phyloP scores from a whole-genome alignment of 2,888 invertebrate genomes.

The Acleris sparsana region DNA sequence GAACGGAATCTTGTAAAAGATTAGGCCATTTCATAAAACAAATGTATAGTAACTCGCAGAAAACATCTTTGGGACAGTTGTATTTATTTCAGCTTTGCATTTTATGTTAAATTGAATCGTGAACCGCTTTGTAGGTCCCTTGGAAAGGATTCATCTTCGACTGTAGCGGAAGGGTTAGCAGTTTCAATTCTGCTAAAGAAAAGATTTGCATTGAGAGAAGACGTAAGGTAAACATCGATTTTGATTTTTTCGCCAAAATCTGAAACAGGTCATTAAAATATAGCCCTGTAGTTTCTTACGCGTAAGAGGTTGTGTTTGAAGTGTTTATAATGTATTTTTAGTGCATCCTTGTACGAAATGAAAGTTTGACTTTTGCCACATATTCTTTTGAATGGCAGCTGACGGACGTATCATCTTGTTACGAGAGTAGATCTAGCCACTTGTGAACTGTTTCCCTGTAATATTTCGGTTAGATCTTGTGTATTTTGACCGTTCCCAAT shows the following conservation, averaged over 20 bases:
- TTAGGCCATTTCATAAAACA: slow-evolving; percentile 85
- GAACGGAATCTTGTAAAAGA: slow-evolving; percentile 85
- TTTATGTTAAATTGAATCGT: slow-evolving; percentile 82
- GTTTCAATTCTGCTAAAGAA: slow-evolving; percentile 81
- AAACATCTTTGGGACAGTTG: slow-evolving; percentile 83
- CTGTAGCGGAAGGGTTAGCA: slow-evolving; percentile 81
- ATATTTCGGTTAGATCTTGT: slow-evolving; percentile 57
- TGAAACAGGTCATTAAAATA: slow-evolving; percentile 65
- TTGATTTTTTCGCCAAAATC: slow-evolving; percentile 74
- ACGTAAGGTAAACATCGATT: slow-evolving; percentile 85
- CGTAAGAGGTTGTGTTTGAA: slow-evolving; percentile 57
- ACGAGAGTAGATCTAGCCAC: slow-evolving; percentile 69
- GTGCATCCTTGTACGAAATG: slow-evolving; percentile 83
- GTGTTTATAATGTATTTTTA: slow-evolving; percentile 81
- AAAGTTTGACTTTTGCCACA: slow-evolving; percentile 85
- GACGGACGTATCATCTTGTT: slow-evolving; percentile 78
- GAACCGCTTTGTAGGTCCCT: slow-evolving; percentile 75
- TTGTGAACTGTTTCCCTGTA: slow-evolving; percentile 65
- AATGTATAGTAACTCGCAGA: slow-evolving; percentile 84
- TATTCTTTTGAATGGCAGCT: slow-evolving; percentile 84
- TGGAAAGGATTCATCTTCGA: slow-evolving; percentile 77
- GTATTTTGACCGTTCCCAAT: slow-evolving; percentile 49
- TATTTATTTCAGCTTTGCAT: slow-evolving; percentile 84
- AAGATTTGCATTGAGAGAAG: slow-evolving; percentile 82
- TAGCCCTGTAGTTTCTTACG: slow-evolving; percentile 51